Evolutionary conservation across 92 coral and sea anemone genomes (phyloP).

Genomic region (Parazoanthus darwini): DNA sequence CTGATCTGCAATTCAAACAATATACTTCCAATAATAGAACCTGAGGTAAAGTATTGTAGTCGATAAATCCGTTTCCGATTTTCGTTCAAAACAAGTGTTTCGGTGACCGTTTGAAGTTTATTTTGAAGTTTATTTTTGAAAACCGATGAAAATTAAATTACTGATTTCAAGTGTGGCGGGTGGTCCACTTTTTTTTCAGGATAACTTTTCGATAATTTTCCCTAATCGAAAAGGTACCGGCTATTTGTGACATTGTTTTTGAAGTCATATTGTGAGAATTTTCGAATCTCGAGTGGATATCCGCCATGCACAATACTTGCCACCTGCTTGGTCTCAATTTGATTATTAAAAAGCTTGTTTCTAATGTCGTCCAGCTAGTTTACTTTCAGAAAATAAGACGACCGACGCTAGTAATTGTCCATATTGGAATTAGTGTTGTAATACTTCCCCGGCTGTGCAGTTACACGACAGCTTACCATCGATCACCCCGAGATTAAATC

Average conservation of each 20-base stretch:
- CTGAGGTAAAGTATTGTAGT: neutral
- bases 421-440: neutral
- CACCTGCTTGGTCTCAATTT: neutral
- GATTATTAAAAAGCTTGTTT: neutral
- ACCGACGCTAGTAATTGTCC: neutral
- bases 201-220: neutral
- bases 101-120: neutral
- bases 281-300: neutral
- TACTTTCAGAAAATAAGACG: neutral
- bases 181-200: neutral
- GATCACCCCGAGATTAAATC: no score
- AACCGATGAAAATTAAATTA: slow-evolving; percentile 9
- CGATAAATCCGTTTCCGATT: neutral
- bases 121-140: slow-evolving; percentile 1
- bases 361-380: neutral
- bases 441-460: no score
- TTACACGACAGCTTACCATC: no score
- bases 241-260: neutral
- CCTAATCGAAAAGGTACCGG: no score
- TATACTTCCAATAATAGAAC: neutral
- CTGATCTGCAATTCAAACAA: neutral
- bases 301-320: neutral
- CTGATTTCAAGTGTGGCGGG: neutral
- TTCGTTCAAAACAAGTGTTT: neutral
- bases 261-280: neutral